Percentiles rank a stretch among this genome's conserved stretches.
Evolutionary conservation across 1,140 invertebrate genomes (phyloP).

Genomic region (Wasmannia auropunctata): DNA sequence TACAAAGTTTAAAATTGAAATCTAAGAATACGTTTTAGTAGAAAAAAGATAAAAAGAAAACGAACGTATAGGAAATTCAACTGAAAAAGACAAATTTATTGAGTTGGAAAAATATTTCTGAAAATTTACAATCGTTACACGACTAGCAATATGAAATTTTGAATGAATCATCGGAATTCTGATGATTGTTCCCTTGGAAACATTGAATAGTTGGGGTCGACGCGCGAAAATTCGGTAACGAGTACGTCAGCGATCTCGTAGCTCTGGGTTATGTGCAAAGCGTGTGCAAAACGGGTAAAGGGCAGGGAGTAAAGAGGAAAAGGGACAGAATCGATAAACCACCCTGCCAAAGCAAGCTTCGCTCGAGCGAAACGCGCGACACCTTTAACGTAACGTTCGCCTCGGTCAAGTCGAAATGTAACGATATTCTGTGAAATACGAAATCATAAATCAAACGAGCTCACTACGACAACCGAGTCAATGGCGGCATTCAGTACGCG

Average conservation of each 20-base stretch:
- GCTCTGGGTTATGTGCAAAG: slow-evolving; percentile 48
- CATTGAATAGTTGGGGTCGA: background rate
- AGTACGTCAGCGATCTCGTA: slow-evolving; percentile 50
- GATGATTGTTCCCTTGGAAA: slow-evolving; percentile 23
- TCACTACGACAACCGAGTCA: background rate
- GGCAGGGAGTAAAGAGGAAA: slow-evolving; percentile 51
- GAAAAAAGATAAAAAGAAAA: background rate
- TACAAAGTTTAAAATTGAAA: background rate
- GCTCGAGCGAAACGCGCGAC: slow-evolving; percentile 43
- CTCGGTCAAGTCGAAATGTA: slow-evolving; percentile 3
- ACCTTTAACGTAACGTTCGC: slow-evolving; percentile 35
- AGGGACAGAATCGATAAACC: slow-evolving; percentile 42
- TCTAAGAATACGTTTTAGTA: background rate
- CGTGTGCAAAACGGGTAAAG: slow-evolving; percentile 42
- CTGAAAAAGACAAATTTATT: background rate
- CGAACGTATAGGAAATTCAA: background rate
- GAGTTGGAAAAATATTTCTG: background rate
- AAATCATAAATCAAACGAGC: slow-evolving; percentile 43
- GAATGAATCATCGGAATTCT: background rate
- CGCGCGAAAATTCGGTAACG: slow-evolving; percentile 46
- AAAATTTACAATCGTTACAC: background rate
- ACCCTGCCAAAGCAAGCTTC: slow-evolving; percentile 38
- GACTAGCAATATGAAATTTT: background rate
- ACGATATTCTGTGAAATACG: slow-evolving; percentile 31
- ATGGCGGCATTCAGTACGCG: background rate